Conservation (phyloP, 2,888 invertebrate species). For the Chirona hameri region DNA sequence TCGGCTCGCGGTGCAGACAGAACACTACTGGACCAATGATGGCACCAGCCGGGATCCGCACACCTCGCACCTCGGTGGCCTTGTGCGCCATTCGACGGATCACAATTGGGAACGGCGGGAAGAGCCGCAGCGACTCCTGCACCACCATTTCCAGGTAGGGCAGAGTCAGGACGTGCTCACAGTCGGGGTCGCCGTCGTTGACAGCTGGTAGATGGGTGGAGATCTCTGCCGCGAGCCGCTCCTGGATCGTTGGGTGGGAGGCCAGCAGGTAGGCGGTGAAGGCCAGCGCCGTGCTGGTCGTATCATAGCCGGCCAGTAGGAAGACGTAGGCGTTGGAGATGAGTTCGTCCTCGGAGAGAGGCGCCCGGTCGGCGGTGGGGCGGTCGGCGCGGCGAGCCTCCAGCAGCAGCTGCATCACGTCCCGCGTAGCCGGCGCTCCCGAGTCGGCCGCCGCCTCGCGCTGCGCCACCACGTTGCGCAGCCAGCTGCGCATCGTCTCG, state of each 20-base stretch:
- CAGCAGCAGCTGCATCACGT: constrained; percentile 8
- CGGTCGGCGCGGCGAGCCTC: neutral
- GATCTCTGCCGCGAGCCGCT: neutral
- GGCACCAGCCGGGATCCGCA: neutral
- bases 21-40: neutral
- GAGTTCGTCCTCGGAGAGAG: neutral
- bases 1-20: neutral
- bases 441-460: neutral
- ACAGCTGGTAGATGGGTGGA: neutral
- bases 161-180: neutral
- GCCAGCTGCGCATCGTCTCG: neutral
- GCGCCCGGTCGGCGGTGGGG: neutral
- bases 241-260: neutral
- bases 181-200: neutral
- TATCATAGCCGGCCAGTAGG: neutral
- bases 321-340: neutral
- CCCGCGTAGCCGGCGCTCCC: neutral
- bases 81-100: neutral
- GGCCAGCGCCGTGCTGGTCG: neutral
- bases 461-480: neutral
- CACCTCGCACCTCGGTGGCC: neutral
- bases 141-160: neutral
- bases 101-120: neutral
- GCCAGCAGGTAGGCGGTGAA: neutral
- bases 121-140: constrained; percentile 4